phyloP scores from a whole-genome alignment of 2,113 vertebrate species.

The Menura novaehollandiae region DNA sequence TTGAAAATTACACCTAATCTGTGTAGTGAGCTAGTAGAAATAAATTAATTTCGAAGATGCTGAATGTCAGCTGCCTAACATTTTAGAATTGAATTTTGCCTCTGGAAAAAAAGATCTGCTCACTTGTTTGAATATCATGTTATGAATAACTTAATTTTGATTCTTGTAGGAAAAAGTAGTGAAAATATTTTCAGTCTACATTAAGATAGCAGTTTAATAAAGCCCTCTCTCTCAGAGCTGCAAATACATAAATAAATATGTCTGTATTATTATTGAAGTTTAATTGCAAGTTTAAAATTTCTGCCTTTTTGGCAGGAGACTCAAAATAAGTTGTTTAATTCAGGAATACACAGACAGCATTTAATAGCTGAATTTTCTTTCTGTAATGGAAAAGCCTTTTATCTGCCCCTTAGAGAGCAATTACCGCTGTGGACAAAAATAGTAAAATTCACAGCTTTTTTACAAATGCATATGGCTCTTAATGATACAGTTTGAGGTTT shows the following conservation, averaged over 20 bases:
- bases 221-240: not conserved
- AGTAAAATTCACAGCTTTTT: not conserved
- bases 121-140: conserved; percentile 27
- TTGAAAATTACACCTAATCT: not conserved
- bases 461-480: not conserved
- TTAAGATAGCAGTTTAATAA: conserved; percentile 18
- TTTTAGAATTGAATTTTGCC: conserved; percentile 28
- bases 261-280: not conserved
- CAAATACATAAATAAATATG: not conserved
- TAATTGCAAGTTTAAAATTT: not conserved
- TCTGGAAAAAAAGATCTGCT: conserved; percentile 8
- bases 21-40: conserved; percentile 21
- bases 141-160: conserved; percentile 33
- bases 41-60: conserved; percentile 39
- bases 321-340: not conserved
- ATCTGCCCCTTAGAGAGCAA: not conserved
- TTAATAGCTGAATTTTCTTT: not conserved
- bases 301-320: not conserved
- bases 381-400: not conserved
- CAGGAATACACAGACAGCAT: not conserved
- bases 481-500: conserved; percentile 1
- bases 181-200: conserved; percentile 23
- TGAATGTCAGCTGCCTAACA: conserved; percentile 44
- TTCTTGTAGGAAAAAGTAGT: not conserved
- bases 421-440: not conserved